phyloP scores from a whole-genome alignment of 2,797 vertebrate genomes.

The Odontamblyopus rebecca region DNA sequence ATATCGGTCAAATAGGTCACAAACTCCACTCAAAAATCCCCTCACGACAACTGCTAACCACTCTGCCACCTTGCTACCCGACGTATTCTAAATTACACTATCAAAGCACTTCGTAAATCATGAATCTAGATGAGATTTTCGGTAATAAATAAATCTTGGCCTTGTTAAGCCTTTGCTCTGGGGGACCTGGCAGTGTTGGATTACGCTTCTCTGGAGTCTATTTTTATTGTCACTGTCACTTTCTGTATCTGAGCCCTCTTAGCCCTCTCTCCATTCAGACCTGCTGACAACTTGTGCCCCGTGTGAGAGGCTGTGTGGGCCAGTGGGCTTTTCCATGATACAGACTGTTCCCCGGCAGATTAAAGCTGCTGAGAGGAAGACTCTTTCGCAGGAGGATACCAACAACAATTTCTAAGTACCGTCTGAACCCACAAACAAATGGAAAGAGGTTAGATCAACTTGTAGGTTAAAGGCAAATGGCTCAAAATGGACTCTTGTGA shows the following conservation, averaged over 20 bases:
- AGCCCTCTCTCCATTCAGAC: constrained; percentile 47
- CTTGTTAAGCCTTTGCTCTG: constrained; percentile 4
- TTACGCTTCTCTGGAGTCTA: constrained; percentile 61
- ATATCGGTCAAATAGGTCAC: too few species aligned
- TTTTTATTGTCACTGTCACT: constrained; percentile 62
- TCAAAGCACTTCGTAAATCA: neutral
- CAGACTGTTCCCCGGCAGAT: constrained; percentile 13
- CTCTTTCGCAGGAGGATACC: neutral
- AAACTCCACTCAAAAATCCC: too few species aligned
- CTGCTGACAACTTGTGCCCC: constrained; percentile 57
- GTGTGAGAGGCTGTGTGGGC: constrained; percentile 5
- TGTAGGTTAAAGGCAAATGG: too few species aligned
- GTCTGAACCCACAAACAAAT: too few species aligned
- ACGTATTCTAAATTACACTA: neutral
- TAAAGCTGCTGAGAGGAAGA: neutral
- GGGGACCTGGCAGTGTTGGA: constrained; percentile 39
- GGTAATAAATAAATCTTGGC: neutral
- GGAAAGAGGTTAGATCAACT: too few species aligned
- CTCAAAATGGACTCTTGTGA: too few species aligned
- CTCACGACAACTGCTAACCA: too few species aligned
- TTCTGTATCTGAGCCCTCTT: constrained; percentile 53
- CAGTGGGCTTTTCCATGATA: constrained; percentile 13
- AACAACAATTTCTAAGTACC: too few species aligned
- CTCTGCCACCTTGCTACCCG: neutral
- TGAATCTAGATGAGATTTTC: neutral